Evolutionary conservation across 2,888 invertebrate genomes (phyloP), one percentile per base, ranked within the genome.

Genomic region (Acleris literana): DNA sequence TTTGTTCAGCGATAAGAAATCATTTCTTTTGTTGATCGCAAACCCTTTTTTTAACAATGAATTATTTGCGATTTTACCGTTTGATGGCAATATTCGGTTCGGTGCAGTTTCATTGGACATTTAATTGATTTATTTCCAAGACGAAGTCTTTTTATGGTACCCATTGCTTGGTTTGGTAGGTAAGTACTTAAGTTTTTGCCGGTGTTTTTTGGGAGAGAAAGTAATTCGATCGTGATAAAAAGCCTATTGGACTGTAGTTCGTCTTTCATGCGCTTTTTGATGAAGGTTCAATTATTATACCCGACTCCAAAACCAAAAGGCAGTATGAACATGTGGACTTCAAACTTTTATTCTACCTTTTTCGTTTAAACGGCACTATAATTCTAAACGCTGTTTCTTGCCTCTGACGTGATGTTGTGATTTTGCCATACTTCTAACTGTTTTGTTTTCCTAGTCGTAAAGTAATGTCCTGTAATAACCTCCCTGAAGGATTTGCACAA

Each of bases 41-140:
- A 33, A 61, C 60, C 65, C 65, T 61, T 65, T 63, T 56, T 62
- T 65, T 61, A 65, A 61, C 66, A 62, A 66, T 66, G 66, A 66
- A 61, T 46, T 57, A 60, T 66, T 66, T 66, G 66, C 62, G 60
- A 66, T 66, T 66, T 66, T 61, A 66, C 66, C 66, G 66, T 66
- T 66, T 62, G 66, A 66, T 66, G 58, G 49, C 49, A 49, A 18
- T 17, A 29, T 29, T 59, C 62, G 66, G 66, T 66, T 57, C 66
- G 39, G 66, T 66, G 66, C 66, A 66, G 58, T 59, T 59, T 49
- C 49, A 66, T 66, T 46, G 66, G 58, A 57, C 13, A 57, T 6
- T 61, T 66, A 61, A 61, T 66, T 66, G 66, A 66, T 61, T 66
- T 62, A 66, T 66, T 66, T 66, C 66, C 53, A 52, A 62, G 61